Conservation (phyloP, 2,888 invertebrate genomes). For the Sesia apiformis region DNA sequence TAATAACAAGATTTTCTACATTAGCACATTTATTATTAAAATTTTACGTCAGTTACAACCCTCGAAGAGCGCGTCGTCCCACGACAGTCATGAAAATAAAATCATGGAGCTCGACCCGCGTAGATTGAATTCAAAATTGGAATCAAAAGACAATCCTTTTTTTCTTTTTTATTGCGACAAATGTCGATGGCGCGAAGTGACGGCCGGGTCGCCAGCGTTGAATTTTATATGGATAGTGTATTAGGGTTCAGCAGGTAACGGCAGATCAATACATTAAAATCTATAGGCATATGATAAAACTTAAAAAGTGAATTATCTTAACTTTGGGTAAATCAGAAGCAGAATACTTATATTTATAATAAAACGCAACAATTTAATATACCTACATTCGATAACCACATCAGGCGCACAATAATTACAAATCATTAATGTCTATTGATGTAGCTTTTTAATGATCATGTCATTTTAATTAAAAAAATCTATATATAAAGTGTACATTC, state of each 20-base stretch:
- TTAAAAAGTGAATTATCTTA: too few species aligned
- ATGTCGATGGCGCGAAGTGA: conserved; percentile 40
- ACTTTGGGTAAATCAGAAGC: too few species aligned
- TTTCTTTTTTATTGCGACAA: conserved; percentile 56
- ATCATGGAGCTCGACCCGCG: conserved; percentile 64
- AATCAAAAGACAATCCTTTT: conserved; percentile 69
- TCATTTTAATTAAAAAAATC: too few species aligned
- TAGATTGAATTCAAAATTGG: conserved; percentile 71
- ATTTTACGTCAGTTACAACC: conserved; percentile 33
- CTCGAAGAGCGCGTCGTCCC: conserved; percentile 36
- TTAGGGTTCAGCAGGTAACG: background rate
- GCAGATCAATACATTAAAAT: too few species aligned
- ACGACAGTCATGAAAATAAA: conserved; percentile 69
- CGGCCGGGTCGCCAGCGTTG: conserved; percentile 45
- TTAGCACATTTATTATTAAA: conserved; percentile 35
- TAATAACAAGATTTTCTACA: background rate
- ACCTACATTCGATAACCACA: too few species aligned
- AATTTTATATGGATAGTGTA: conserved; percentile 53
- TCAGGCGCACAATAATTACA: too few species aligned
- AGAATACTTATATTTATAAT: too few species aligned
- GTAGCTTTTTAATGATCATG: too few species aligned
- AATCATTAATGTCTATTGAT: too few species aligned
- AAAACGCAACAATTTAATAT: too few species aligned
- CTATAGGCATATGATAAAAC: too few species aligned
- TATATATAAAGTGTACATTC: too few species aligned